These are phyloP conservation scores for Nannospalax galili DNA, from an alignment of 2,113 vertebrate species.

Conservation along the genomic window DNA sequence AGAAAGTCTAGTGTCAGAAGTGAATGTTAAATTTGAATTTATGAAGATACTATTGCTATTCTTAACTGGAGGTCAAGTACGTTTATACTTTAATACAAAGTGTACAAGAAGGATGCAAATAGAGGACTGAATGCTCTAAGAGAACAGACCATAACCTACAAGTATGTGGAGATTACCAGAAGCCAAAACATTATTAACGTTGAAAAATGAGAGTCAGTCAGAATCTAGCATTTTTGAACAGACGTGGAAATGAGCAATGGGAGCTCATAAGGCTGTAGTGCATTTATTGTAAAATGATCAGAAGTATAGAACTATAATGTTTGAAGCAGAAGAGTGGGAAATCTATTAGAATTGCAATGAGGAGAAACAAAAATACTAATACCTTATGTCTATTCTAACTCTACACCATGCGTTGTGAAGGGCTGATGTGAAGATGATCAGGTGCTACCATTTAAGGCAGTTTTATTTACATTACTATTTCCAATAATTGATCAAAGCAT, in stretches of 20 bases:
- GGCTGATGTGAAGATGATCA: background rate
- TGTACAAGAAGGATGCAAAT: background rate
- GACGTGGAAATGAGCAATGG: background rate
- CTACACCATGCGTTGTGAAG: background rate
- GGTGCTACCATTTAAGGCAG: background rate
- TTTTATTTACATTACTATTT: background rate
- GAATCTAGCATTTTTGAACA: background rate
- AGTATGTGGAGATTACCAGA: background rate
- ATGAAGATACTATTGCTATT: background rate
- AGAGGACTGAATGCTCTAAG: background rate
- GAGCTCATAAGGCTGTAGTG: no score
- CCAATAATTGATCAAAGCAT: background rate
- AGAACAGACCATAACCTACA: no score
- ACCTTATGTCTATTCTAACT: background rate
- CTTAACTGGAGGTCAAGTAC: background rate
- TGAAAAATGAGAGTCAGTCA: background rate
- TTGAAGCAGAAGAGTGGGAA: background rate
- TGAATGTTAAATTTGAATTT: background rate
- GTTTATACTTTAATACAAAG: background rate
- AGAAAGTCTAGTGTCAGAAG: fast-evolving
- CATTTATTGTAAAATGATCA: no score
- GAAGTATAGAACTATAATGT: background rate
- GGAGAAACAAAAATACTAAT: background rate
- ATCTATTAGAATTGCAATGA: background rate
- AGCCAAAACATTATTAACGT: background rate